phyloP scores from a whole-genome alignment of 2,797 vertebrate species.

The Catostomus latipinnis region DNA sequence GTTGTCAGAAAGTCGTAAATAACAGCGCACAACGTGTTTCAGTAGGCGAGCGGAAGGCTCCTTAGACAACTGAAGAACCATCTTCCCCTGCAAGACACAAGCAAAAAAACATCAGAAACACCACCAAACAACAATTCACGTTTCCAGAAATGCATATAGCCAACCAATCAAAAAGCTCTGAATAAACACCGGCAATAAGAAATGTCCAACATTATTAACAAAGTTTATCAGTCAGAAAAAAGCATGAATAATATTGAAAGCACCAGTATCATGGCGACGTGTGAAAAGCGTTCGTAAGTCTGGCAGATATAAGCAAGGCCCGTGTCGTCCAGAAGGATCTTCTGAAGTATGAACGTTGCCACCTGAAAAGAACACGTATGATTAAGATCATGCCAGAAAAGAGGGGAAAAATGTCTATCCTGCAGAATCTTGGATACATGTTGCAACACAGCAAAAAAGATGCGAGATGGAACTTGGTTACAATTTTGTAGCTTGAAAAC shows the following conservation, averaged over 20 bases:
- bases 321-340: constrained; percentile 96
- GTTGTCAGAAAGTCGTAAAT: constrained; percentile 97
- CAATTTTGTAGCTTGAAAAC: too few species aligned
- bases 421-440: too few species aligned
- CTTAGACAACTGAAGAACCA: constrained; percentile 98
- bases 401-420: too few species aligned
- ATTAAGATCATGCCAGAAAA: too few species aligned
- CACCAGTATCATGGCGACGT: constrained; percentile 98
- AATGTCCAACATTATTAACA: not conserved
- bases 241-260: not conserved
- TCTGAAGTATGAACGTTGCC: constrained; percentile 97
- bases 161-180: constrained; percentile 9
- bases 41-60: constrained; percentile 94
- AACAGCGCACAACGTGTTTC: constrained; percentile 97
- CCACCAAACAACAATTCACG: not conserved
- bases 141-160: not conserved
- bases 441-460: too few species aligned
- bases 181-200: not conserved
- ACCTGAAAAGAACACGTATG: constrained; percentile 76
- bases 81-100: constrained; percentile 86
- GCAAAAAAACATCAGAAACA: not conserved
- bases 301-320: constrained; percentile 98
- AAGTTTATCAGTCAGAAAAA: not conserved
- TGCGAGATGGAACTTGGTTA: too few species aligned
- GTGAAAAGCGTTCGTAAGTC: constrained; percentile 97